Base-by-base conservation (phyloP, 2,113 vertebrate species). In the Grammatotria lemairii region DNA sequence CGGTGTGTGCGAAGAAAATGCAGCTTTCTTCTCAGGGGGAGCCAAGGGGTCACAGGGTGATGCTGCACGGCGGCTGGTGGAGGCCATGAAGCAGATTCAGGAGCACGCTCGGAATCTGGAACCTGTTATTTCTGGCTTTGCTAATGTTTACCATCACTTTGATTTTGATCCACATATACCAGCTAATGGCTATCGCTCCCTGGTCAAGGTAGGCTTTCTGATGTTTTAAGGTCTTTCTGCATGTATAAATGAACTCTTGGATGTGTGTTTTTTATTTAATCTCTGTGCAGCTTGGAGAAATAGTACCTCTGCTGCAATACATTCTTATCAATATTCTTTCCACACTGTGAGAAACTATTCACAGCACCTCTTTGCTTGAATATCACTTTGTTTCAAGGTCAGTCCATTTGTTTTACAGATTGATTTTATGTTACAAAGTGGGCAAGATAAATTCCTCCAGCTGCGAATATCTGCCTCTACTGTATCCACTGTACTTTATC, bases 141-240 rank as follows among this genome's bases (percentile, higher is more conserved):
- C 97, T 75, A 83, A 96, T 1, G 89, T 97, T 82, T 97, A 97
- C 26, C 97, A 98, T 86, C 95, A 97, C 93, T 98, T 98, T 78
- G 98, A 98, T 96, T 97, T 98, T 88, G 98, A 98, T 85, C 94
- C 97, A 16, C 96, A 97, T 89, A 97, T 98, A 1, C 98, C 97
- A 0, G 98, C 97, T 79, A 98, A 98, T 1, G 98, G 98, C 51
- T 98, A 97, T 94, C 98, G 97, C 88, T 98, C 98, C 21, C 95
- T 98, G 58, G 96, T 97, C 42, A 98, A 98, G 95, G 97, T 96
- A 89, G 65, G 84, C 33, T 38, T 21, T 23, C 28, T 10, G 26
- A 83, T 80, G 53, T 57, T 82, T 45, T 78, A 5, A 51, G 11
- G 23, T 63, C 2, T 58, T 19, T 83, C n/a, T 83, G 40, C 51